Base-by-base conservation (phyloP, 2,113 vertebrate genomes). In the Lampris megalopsis region DNA sequence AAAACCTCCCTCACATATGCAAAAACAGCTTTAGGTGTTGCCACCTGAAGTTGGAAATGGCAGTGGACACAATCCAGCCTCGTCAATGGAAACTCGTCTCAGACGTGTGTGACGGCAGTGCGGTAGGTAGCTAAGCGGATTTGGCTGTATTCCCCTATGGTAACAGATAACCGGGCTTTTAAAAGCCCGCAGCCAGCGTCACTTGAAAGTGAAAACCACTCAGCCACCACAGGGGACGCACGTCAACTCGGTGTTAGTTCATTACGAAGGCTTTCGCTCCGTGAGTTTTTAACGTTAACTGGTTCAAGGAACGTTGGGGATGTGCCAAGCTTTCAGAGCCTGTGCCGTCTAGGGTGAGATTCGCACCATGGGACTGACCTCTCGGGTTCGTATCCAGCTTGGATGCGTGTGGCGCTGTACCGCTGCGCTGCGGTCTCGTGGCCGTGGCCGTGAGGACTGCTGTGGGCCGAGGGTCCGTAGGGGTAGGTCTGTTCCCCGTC, bases 361-460 rank as follows among this genome's bases (percentile, higher is more conserved):
- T 45, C 43, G 7, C 11, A 45, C 9, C 4, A 36, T 54, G 36
- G 71, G 9, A 86, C 94, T 95, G 91, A 98, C 97, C 96, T 97
- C 88, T 96, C 96, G 6, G 96, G 95, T 83, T 96, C 95, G 56
- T 95, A 96, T 82, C 97, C 96, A 24, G 96, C 97, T 90, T 97
- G 96, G 74, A 96, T 95, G 36, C 96, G 94, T 9, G 96, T 96
- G 59, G 95, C 95, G 10, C 89, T 96, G 93, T 96, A 96, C 47
- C 96, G 89, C 90, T 97, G 97, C n/a, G 96, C 96, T 7, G 95
- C 97, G 2, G 96, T 97, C 94, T 97, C 95, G 65, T 96, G 93
- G 2, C 95, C 95, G 1, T 95, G 92, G 48, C 91, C 91, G 11
- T 95, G 96, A 53, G 94, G 64, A 56, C 81, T 73, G 61, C 89